A percentile compares a stretch with the other conserved stretches of the same genome.
Conservation (phyloP, 2,113 vertebrate species). For the Toxotes chatareus region DNA sequence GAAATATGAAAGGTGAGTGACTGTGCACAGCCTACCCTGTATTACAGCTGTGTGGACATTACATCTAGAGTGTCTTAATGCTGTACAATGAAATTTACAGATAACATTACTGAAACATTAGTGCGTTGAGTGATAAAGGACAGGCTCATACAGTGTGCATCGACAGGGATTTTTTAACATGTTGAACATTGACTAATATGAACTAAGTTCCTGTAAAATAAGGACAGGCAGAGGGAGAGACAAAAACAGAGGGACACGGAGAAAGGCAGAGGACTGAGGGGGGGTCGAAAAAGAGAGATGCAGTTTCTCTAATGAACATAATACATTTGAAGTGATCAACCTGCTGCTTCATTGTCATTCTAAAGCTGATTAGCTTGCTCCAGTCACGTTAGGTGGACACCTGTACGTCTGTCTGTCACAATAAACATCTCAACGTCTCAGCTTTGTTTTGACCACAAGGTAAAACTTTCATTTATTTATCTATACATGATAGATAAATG, state of each 20-base stretch:
- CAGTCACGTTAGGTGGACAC: slow-evolving; percentile 14
- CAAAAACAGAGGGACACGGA: not conserved
- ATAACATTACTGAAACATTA: not conserved
- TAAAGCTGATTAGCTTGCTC: slow-evolving; percentile 62
- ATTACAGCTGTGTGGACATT: no score
- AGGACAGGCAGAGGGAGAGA: not conserved
- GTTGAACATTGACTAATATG: not conserved
- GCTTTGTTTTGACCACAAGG: not conserved
- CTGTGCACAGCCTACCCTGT: no score
- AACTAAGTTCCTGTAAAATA: not conserved
- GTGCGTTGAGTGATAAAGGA: not conserved
- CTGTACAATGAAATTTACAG: not conserved
- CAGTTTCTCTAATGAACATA: not conserved
- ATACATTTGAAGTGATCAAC: slow-evolving; percentile 21
- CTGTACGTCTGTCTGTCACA: not conserved
- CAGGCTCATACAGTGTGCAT: not conserved
- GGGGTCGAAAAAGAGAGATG: not conserved
- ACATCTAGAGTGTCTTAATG: not conserved
- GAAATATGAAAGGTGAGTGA: no score
- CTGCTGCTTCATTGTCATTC: slow-evolving; percentile 1
- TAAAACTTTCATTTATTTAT: not conserved
- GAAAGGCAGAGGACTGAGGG: not conserved
- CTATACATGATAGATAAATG: not conserved
- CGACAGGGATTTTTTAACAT: not conserved
- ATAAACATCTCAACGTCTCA: not conserved